These are phyloP conservation scores for Scaptomyza reducta DNA, from an alignment of 2,888 invertebrate species.

Conservation along the genomic window DNA sequence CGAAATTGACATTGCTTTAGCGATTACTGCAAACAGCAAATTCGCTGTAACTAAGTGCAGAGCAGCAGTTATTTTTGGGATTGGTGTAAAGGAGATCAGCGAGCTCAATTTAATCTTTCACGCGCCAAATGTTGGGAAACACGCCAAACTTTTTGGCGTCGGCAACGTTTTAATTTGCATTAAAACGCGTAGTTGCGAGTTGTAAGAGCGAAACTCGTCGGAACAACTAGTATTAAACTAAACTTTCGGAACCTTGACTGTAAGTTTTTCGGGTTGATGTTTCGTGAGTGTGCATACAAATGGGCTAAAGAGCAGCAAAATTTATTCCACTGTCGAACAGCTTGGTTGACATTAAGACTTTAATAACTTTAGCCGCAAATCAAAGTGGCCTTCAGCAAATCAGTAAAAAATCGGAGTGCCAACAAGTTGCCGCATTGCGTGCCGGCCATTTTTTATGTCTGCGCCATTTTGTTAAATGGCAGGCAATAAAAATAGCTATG, in stretches of 20 bases:
- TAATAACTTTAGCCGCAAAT: constrained; percentile 51
- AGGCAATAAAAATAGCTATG: constrained; percentile 50
- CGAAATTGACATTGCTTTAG: constrained; percentile 10
- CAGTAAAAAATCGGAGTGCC: constrained; percentile 33
- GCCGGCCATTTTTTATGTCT: constrained; percentile 53
- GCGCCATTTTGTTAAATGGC: constrained; percentile 56
- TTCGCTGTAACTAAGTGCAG: constrained; percentile 36
- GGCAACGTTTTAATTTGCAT: constrained; percentile 76
- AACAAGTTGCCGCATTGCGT: constrained; percentile 64
- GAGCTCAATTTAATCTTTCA: constrained; percentile 64
- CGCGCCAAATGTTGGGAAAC: constrained; percentile 37
- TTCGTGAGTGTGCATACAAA: constrained; percentile 73
- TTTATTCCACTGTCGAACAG: background rate
- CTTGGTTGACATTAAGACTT: constrained; percentile 26
- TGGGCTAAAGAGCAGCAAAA: constrained; percentile 30
- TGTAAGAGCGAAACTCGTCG: constrained; percentile 27
- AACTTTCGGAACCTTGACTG: constrained; percentile 63
- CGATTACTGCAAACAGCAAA: constrained; percentile 26
- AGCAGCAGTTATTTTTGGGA: constrained; percentile 7
- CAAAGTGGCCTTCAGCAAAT: constrained; percentile 30
- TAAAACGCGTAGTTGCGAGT: constrained; percentile 59
- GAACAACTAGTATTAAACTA: constrained; percentile 74
- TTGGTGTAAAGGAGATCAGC: constrained; percentile 1
- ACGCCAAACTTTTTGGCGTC: constrained; percentile 62
- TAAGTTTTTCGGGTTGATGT: constrained; percentile 52